Evolutionary conservation across 2,888 invertebrate genomes (phyloP).

Genomic region (Eledona agricola): DNA sequence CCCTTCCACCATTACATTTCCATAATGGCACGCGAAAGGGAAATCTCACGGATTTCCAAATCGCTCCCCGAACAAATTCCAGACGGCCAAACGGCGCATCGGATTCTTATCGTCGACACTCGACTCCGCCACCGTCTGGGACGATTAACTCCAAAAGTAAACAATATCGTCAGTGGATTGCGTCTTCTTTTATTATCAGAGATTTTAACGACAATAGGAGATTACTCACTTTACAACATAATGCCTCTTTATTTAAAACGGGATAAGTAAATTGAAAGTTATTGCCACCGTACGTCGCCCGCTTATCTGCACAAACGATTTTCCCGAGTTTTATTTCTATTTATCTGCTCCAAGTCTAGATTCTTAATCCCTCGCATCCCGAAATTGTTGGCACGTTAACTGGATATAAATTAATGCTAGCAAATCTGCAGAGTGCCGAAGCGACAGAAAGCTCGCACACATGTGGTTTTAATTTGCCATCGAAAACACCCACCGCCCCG

Average conservation of each 20-base stretch:
- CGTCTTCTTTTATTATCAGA: conserved; percentile 22
- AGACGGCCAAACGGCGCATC: conserved; percentile 38
- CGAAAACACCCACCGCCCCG: conserved; percentile 46
- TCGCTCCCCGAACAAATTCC: conserved; percentile 39
- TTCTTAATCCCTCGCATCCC: conserved; percentile 36
- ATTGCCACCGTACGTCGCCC: conserved; percentile 26
- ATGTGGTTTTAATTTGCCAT: conserved; percentile 58
- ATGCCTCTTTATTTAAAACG: conserved; percentile 23
- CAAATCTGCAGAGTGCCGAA: conserved; percentile 45
- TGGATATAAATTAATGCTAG: conserved; percentile 53
- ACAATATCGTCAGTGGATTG: conserved; percentile 13
- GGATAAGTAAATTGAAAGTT: conserved; percentile 29
- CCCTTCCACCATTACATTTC: conserved; percentile 41
- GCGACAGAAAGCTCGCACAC: conserved; percentile 43
- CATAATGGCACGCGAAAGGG: conserved; percentile 41
- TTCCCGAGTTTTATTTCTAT: conserved; percentile 21
- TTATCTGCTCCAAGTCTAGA: too few species aligned
- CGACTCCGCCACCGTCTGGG: too few species aligned
- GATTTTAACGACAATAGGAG: conserved; percentile 28
- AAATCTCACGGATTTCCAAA: conserved; percentile 36
- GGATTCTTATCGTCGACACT: conserved; percentile 40
- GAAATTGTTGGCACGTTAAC: conserved; percentile 55
- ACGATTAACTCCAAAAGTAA: conserved; percentile 12
- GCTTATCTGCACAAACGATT: conserved; percentile 22
- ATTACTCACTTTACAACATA: conserved; percentile 26